Conservation (phyloP, 2,797 vertebrate species). For the Falco novaeseelandiae region DNA sequence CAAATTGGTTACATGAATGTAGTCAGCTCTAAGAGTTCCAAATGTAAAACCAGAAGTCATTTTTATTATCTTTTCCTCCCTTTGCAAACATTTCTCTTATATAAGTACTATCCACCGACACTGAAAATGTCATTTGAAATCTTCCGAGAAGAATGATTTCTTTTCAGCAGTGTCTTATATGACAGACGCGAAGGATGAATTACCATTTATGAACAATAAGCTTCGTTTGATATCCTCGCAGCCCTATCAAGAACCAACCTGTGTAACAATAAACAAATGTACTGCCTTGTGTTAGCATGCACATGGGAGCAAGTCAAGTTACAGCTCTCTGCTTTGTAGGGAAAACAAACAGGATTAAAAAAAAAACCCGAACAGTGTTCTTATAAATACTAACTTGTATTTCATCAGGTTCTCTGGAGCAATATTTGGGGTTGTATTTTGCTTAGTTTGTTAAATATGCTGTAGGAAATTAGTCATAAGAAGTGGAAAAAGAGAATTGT, state of each 20-base stretch:
- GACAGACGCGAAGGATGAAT: background rate
- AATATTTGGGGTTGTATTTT: background rate
- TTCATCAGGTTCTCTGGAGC: background rate
- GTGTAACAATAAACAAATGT: constrained; percentile 15
- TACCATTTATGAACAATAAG: constrained; percentile 31
- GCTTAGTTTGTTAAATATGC: background rate
- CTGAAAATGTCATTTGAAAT: background rate
- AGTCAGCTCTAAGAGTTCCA: background rate
- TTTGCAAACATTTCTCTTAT: constrained; percentile 12
- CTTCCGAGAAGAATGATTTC: constrained; percentile 37
- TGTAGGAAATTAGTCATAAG: background rate
- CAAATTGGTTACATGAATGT: background rate
- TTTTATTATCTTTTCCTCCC: constrained; percentile 28
- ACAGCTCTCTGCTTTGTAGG: background rate
- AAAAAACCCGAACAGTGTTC: background rate
- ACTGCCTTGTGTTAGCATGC: background rate
- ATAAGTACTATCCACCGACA: background rate
- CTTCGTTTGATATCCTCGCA: constrained; percentile 17
- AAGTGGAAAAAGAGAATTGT: background rate
- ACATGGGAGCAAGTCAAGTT: constrained; percentile 8
- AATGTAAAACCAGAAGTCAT: constrained; percentile 14
- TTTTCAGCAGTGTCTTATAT: background rate
- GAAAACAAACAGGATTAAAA: background rate
- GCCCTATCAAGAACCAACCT: constrained; percentile 1
- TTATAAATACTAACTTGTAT: background rate